These are phyloP conservation scores for Himalopsyche kuldschensis DNA, from an alignment of 2,888 invertebrate species.

Conservation along the genomic window DNA sequence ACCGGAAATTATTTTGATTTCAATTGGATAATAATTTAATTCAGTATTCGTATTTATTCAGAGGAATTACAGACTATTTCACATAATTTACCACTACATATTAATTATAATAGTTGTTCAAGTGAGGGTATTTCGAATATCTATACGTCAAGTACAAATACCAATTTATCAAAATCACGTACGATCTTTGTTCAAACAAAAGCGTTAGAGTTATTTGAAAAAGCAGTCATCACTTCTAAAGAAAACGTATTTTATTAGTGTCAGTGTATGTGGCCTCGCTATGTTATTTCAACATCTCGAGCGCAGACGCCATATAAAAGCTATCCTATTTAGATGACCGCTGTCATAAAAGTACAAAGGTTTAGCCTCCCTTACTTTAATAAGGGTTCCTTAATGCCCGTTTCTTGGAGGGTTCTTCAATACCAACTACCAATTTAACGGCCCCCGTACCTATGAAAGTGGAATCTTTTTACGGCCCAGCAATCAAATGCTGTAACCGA, in stretches of 20 bases:
- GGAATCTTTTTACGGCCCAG: background rate
- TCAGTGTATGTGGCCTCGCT: background rate
- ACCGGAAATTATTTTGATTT: no score
- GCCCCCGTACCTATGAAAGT: background rate
- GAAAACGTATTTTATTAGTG: background rate
- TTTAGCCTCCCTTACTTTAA: constrained; percentile 12
- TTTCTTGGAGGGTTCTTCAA: background rate
- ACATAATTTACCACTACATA: no score
- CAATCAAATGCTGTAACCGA: background rate
- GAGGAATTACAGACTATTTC: no score
- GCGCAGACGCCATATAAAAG: background rate
- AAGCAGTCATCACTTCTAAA: background rate
- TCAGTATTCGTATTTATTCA: no score
- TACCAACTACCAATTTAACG: constrained; percentile 1
- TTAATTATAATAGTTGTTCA: no score
- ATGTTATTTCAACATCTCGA: background rate
- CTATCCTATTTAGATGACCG: constrained; percentile 13
- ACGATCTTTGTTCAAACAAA: no score
- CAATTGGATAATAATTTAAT: no score
- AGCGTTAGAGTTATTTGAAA: background rate
- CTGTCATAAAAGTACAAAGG: constrained; percentile 19
- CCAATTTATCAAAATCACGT: no score
- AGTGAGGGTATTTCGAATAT: no score
- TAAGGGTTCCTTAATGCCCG: constrained; percentile 4
- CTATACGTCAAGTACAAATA: no score